A percentile compares a stretch with the other conserved stretches of the same genome.
Evolutionary conservation across 2,113 vertebrate genomes (phyloP).

Genomic region (Helogale parvula): DNA sequence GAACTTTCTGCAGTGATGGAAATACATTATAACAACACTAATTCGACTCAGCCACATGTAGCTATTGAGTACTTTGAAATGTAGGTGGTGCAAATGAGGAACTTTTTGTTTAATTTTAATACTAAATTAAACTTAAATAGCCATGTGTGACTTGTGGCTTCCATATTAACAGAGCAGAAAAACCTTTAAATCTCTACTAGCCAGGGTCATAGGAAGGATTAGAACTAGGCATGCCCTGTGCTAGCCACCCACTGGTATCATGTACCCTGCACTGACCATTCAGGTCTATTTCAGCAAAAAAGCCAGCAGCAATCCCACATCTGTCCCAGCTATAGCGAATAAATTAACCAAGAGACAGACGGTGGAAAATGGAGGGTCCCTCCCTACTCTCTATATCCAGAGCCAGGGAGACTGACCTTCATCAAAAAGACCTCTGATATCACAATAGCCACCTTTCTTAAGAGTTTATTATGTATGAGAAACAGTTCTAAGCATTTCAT

Average conservation of each 20-base stretch:
- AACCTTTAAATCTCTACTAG: not conserved
- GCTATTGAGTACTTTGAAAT: conserved; percentile 49
- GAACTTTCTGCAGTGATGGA: conserved; percentile 3
- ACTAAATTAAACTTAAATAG: conserved; percentile 9
- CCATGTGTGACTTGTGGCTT: not conserved
- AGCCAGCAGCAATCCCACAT: not conserved
- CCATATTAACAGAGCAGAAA: not conserved
- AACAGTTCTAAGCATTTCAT: not conserved
- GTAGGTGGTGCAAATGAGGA: conserved; percentile 18
- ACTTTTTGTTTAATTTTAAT: conserved; percentile 34
- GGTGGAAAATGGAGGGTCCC: not conserved
- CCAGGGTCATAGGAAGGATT: not conserved
- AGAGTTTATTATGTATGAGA: not conserved
- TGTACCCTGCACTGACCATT: not conserved
- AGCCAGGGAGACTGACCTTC: not conserved
- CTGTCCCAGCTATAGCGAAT: not conserved
- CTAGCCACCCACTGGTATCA: not conserved
- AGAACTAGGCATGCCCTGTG: not conserved
- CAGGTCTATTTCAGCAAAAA: conserved; percentile 20
- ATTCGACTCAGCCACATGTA: not conserved
- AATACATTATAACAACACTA: not conserved
- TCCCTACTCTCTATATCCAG: not conserved
- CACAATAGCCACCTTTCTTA: not conserved
- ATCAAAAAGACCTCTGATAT: conserved; percentile 19
- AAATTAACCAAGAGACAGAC: not conserved